Evolutionary conservation across 2,888 invertebrate species (phyloP), one percentile per base, ranked within the genome.

Genomic region (Rhamnusium bicolor): DNA sequence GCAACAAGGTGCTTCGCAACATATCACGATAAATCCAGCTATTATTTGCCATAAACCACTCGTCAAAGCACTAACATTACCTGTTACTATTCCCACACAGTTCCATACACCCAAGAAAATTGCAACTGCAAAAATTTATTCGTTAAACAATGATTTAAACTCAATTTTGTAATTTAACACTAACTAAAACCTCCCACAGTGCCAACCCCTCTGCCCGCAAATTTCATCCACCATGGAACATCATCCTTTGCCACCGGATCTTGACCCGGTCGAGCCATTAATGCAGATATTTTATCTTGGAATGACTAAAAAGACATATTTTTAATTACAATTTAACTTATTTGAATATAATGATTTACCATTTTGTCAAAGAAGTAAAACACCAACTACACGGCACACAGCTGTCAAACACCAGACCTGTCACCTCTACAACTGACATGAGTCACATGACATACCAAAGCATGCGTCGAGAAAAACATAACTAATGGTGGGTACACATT

Each of bases 1-100:
- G 89, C 98, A 98, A 88, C 96, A 98, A 0, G 99, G 99, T 49
- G 98, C 98, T 89, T 99, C 99, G 84, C 98, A 92, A 54, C 95
- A 93, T 81, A 98, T 91, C 74, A 96, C 93, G 75, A 96, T 85
- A 89, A 98, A 97, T 49, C 98, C 98, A 75, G 95, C 93, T 76
- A 97, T 84, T 93, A 97, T 95, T 90, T 96, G 95, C 92, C 94
- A 93, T 83, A 96, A 92, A 75, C 96, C 96, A 65, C 93, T 92
- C 60, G 96, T 88, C 71, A 96, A 89, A 86, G 95, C 94, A 51
- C 84, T 75, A 54, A 94, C 90, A 79, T 92, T 86, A 47, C 91
- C 89, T 0, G 92, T 79, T 40, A 94, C 84, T 79, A 96, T 92
- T 61, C 92, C 89, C 5, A 93, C 87, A 85, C 94, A 93, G 87